Evolutionary conservation across 2,888 invertebrate genomes (phyloP).

Genomic region (Xanthia togata): DNA sequence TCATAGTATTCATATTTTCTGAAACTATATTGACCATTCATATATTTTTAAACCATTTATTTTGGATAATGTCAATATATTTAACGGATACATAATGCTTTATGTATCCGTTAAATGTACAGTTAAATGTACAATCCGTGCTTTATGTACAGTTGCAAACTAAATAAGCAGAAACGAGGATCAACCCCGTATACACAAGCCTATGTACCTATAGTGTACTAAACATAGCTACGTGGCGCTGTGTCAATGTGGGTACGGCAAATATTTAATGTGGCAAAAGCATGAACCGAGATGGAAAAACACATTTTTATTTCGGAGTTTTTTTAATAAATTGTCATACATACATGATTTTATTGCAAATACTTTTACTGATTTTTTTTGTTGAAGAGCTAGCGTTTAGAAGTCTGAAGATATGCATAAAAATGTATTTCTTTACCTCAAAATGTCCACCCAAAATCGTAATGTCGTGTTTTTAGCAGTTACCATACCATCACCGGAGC

Average conservation of each 20-base stretch:
- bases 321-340: not conserved
- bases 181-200: conserved; percentile 40
- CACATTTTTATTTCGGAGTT: conserved; percentile 43
- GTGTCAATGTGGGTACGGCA: conserved; percentile 53
- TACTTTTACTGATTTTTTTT: conserved; percentile 32
- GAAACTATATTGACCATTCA: not conserved
- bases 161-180: conserved; percentile 39
- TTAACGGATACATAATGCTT: conserved; percentile 1
- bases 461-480: conserved; percentile 58
- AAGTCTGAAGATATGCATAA: conserved; percentile 35
- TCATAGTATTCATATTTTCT: not conserved
- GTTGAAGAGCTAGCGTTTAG: conserved; percentile 26
- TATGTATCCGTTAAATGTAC: no score
- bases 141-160: conserved; percentile 10
- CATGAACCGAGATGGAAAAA: conserved; percentile 58
- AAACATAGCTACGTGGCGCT: conserved; percentile 27
- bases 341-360: conserved; percentile 23
- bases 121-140: no score
- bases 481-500: conserved; percentile 68
- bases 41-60: not conserved
- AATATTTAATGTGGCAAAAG: conserved; percentile 54
- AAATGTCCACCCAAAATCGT: conserved; percentile 53
- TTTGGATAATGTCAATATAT: not conserved
- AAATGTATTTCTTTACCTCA: conserved; percentile 61
- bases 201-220: conserved; percentile 6